Evolutionary conservation across 2,113 vertebrate species (phyloP).

Genomic region (Cavia porcellus): DNA sequence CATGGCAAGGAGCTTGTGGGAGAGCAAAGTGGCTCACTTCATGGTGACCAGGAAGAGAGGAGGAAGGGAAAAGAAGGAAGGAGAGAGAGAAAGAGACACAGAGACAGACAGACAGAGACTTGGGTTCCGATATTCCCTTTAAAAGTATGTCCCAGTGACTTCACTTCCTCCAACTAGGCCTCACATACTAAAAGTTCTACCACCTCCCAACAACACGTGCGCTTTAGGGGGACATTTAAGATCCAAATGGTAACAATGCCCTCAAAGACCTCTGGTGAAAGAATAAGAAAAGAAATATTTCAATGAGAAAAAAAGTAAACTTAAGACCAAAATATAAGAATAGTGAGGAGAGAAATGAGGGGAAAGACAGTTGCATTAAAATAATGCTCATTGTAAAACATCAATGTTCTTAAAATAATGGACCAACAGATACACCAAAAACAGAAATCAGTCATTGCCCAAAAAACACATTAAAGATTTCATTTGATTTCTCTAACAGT

Average conservation of each 20-base stretch:
- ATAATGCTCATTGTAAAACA: not conserved
- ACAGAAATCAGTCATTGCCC: conserved; percentile 22
- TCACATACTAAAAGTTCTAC: not conserved
- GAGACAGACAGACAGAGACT: not conserved
- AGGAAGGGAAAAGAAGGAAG: not conserved
- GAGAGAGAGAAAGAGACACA: not conserved
- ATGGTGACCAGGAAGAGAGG: not conserved
- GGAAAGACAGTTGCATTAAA: not conserved
- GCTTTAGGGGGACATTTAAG: not conserved
- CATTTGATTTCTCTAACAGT: not conserved
- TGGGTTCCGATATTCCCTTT: not conserved
- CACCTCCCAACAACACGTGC: not conserved
- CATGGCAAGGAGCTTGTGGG: not conserved
- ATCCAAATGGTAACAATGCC: not conserved
- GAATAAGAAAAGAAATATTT: conserved; percentile 48
- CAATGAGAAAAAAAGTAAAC: not conserved
- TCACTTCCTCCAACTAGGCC: not conserved
- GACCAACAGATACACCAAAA: conserved; percentile 4
- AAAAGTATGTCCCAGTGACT: not conserved
- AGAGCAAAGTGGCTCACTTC: not conserved
- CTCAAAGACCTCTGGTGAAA: not conserved
- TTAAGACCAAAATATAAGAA: conserved; percentile 36
- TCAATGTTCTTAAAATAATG: conserved; percentile 51
- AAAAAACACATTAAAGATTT: conserved; percentile 42
- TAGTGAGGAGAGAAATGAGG: conserved; percentile 17